phyloP scores from a whole-genome alignment of 2,888 invertebrate genomes.

The Lumbricus terrestris region DNA sequence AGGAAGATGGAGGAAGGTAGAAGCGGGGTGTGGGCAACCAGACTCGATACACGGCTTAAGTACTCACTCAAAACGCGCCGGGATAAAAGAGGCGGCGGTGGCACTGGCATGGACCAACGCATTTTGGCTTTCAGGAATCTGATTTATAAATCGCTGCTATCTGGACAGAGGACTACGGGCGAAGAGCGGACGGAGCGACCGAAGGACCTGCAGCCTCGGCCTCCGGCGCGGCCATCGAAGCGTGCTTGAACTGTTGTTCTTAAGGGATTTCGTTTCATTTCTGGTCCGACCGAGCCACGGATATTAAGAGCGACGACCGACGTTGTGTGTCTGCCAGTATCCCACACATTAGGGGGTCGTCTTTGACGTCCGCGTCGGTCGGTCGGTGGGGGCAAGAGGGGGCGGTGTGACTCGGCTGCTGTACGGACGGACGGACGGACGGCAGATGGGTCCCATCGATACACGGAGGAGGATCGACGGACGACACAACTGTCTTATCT shows the following conservation, averaged over 20 bases:
- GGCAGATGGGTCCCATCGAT: not conserved
- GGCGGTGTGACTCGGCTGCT: too few species aligned
- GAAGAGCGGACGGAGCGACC: not conserved
- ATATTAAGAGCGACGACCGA: not conserved
- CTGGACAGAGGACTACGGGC: not conserved
- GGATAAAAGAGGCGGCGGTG: not conserved
- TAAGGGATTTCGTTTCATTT: slow-evolving; percentile 3
- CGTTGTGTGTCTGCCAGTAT: not conserved
- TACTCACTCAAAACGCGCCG: not conserved
- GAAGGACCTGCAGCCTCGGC: too few species aligned
- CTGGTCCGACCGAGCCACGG: not conserved
- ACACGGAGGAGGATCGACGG: not conserved
- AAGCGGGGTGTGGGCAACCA: too few species aligned
- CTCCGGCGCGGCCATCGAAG: too few species aligned
- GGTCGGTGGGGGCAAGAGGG: too few species aligned
- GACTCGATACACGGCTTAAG: not conserved
- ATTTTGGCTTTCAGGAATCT: not conserved
- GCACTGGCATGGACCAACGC: too few species aligned
- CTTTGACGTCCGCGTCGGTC: not conserved
- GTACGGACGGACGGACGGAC: too few species aligned
- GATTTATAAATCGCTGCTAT: slow-evolving; percentile 3
- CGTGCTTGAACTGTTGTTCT: slow-evolving; percentile 3
- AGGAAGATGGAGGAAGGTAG: not conserved
- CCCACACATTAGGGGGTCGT: not conserved
- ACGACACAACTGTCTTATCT: not conserved